These are phyloP conservation scores for Drosophila parthenogenetica DNA, from an alignment of 2,888 invertebrate genomes.

Conservation along the genomic window DNA sequence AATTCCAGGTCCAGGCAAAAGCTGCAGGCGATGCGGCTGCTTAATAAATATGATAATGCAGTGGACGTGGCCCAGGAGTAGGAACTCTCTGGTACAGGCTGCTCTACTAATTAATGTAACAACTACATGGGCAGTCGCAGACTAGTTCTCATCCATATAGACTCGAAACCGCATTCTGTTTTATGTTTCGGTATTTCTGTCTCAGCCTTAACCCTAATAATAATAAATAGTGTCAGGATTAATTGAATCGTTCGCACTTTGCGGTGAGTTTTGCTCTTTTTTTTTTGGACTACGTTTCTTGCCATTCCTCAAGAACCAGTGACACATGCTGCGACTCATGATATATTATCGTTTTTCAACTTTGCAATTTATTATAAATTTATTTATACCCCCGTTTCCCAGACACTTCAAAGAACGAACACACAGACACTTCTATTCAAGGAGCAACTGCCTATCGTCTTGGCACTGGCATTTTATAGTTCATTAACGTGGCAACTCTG, in stretches of 20 bases:
- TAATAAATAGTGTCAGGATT: slow-evolving; percentile 83
- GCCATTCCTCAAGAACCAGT: slow-evolving; percentile 44
- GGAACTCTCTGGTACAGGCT: slow-evolving; percentile 50
- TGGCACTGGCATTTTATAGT: slow-evolving; percentile 64
- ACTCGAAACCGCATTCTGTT: slow-evolving; percentile 3
- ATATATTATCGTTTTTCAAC: slow-evolving; percentile 76
- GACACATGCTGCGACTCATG: slow-evolving; percentile 79
- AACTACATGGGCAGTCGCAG: slow-evolving; percentile 74
- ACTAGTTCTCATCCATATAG: slow-evolving; percentile 32
- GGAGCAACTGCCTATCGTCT: slow-evolving; percentile 41
- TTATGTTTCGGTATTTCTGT: slow-evolving; percentile 38
- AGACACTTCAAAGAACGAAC: slow-evolving; percentile 19
- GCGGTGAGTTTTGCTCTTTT: slow-evolving; percentile 22
- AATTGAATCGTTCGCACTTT: slow-evolving; percentile 84
- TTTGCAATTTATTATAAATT: slow-evolving; percentile 81
- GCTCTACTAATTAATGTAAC: slow-evolving; percentile 81
- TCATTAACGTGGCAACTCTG: slow-evolving; percentile 70
- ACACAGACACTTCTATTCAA: slow-evolving; percentile 17
- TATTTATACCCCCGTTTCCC: slow-evolving; percentile 52
- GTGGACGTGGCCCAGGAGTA: slow-evolving; percentile 36
- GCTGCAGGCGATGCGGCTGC: slow-evolving; percentile 75
- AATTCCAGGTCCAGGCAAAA: slow-evolving; percentile 22
- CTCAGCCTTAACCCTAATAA: slow-evolving; percentile 67
- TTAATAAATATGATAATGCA: slow-evolving; percentile 80
- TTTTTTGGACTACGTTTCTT: slow-evolving; percentile 18